A percentile compares a stretch with the other conserved stretches of the same genome.
Conservation (phyloP, 2,113 vertebrate genomes). For the Phyllostomus hastatus region DNA sequence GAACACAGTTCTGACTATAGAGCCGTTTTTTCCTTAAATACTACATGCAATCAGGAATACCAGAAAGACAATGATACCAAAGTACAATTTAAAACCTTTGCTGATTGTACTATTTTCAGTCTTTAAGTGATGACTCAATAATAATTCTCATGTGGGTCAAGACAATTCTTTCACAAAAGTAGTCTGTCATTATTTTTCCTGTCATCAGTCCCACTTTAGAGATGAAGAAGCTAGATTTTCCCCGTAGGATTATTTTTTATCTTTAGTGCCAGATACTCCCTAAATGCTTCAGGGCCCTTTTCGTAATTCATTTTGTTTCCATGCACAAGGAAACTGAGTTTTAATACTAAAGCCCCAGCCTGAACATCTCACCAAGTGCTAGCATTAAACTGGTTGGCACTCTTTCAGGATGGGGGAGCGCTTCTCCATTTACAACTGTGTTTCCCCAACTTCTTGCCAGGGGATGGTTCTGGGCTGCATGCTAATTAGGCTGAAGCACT, state of each 20-base stretch:
- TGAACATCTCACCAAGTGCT: background rate
- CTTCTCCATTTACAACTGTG: conserved; percentile 49
- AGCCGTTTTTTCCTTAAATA: background rate
- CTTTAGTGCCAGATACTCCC: background rate
- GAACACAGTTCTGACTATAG: background rate
- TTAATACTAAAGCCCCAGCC: conserved; percentile 13
- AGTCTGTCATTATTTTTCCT: background rate
- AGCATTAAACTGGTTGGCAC: conserved; percentile 30
- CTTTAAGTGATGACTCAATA: conserved; percentile 16
- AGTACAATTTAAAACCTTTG: background rate
- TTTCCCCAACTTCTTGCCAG: conserved; percentile 58
- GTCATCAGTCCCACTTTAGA: background rate
- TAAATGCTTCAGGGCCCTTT: conserved; percentile 20
- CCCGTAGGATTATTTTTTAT: background rate
- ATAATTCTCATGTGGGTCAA: background rate
- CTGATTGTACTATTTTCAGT: background rate
- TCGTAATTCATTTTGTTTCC: conserved; percentile 43
- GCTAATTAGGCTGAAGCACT: conserved; percentile 54
- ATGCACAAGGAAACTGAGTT: conserved; percentile 45
- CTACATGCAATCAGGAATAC: background rate
- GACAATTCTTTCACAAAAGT: background rate
- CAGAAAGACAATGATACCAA: background rate
- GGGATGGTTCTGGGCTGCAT: conserved; percentile 43
- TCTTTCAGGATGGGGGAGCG: background rate
- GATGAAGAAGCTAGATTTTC: background rate